Base-by-base conservation (phyloP, 2,797 vertebrate species). In the Lateolabrax maculatus region DNA sequence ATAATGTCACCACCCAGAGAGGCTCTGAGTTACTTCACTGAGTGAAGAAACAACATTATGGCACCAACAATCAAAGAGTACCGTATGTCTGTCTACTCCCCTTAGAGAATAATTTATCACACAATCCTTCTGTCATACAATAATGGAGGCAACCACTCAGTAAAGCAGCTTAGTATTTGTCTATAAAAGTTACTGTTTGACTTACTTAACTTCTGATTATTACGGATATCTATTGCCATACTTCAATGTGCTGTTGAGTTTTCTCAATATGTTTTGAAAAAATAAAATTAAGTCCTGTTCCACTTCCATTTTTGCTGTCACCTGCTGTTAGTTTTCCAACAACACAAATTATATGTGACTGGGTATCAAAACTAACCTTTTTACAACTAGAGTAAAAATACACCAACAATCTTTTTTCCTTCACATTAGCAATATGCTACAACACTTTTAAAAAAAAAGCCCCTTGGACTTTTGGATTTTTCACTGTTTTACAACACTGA, bases 1-100 rank as follows among this genome's bases (percentile, higher is more conserved):
- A 91, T 90, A 91, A 92, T 87, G 82, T 80, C 84, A 83, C 80
- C 85, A 83, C 70, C 66, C 77, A 83, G 60, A 84, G 80, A 85
- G 83, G 44, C 61, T 81, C 60, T 3, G 55, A 73, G 75, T 79
- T 36, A 75, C 75, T 83, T 75, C 62, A 75, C 72, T 75, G 25
- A 72, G 60, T 37, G 36, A 55, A 66, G 61, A 89, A 84, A 86
- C 37, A 71, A 75, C 66, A 74, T 72, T 19, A 72, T 56, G 62
- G 52, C n/a, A 62, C 51, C 58, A 75, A 60, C 83, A 84, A 53
- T 37, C 48, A 31, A 81, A 44, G 49, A 63, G 57, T 43, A 51
- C 23, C 37, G 3, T 29, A 31, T 25, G 19, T 62, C 67, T 53
- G 71, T 52, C 3, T 36, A 46, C 44, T 41, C 37, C 15, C 39